Evolutionary conservation across 2,888 invertebrate species (phyloP), one percentile per base, ranked within the genome.

Genomic region (Allolobophora icterica): DNA sequence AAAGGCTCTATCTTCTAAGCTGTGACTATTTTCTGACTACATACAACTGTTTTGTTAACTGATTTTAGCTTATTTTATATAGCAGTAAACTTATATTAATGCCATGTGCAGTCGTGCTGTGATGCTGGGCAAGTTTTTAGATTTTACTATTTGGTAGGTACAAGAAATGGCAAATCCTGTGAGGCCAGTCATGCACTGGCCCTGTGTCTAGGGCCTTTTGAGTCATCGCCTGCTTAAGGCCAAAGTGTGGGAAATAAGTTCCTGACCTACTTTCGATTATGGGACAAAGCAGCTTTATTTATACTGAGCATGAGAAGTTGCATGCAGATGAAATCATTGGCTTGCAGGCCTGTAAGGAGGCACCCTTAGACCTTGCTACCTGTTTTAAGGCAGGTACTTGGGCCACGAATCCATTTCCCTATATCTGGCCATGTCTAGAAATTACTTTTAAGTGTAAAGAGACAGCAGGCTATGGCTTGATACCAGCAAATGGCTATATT

Each of bases 21-120:
- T 71, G 6, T n/a, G 30, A 71, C 71, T n/a, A 71, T n/a, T 71
- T 52, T 30, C 71, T 71, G 71, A n/a, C n/a, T n/a, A n/a, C n/a
- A n/a, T n/a, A 71, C 71, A 11, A n/a, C n/a, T 1, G 71, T 71
- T 71, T 71, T 8, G 30, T n/a, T 71, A 71, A 71, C 13, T 30
- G 71, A 71, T 71, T n/a, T n/a, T n/a, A 13, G n/a, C 71, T 71
- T 71, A 30, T 71, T 71, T n/a, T 71, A n/a, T 71, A 8, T 71
- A 71, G 71, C 71, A 71, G 71, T 52, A 71, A n/a, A 71, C 71
- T 52, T 21, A 71, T 71, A 71, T 71, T n/a, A 71, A n/a, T 71
- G 30, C n/a, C 71, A n/a, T 71, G n/a, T n/a, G 42, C 15, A 42
- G 52, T 52, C 24, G 24, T 52, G n/a, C 13, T n/a, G n/a, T 71